These are phyloP conservation scores for Dromococcyx pavoninus DNA, from an alignment of 2,797 vertebrate genomes.

Conservation along the genomic window DNA sequence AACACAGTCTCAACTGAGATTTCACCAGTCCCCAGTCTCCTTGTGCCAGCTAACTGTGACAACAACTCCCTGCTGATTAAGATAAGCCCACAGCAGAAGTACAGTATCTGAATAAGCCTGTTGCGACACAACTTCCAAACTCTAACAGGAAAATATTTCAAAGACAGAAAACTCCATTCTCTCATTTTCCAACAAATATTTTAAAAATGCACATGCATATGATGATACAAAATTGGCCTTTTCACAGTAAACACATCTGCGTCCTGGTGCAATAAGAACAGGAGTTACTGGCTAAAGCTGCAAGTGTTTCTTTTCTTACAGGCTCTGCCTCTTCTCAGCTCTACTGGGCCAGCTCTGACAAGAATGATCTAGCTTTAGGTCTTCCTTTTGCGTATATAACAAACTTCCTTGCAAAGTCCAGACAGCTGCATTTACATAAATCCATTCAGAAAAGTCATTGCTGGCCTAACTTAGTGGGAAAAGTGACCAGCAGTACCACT, in stretches of 20 bases:
- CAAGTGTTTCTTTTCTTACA: background rate
- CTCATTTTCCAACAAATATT: background rate
- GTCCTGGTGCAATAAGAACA: background rate
- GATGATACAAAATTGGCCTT: background rate
- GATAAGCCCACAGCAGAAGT: background rate
- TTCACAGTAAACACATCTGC: slow-evolving; percentile 23
- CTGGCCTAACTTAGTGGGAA: background rate
- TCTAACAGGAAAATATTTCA: background rate
- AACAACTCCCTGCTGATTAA: background rate
- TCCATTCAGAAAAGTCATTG: background rate
- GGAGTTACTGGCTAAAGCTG: background rate
- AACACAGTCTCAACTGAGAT: background rate
- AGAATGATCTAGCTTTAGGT: background rate
- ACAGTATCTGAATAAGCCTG: background rate
- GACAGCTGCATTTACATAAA: background rate
- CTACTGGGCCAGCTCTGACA: background rate
- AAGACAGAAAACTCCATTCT: background rate
- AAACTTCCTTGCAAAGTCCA: background rate
- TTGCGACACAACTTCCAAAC: background rate
- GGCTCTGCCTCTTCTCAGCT: background rate
- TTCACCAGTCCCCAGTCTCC: background rate
- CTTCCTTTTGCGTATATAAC: background rate
- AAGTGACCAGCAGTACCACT: fast-evolving
- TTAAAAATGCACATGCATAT: background rate
- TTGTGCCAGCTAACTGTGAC: background rate